Evolutionary conservation across 2,797 vertebrate species (phyloP).

Genomic region (Cygnus olor): DNA sequence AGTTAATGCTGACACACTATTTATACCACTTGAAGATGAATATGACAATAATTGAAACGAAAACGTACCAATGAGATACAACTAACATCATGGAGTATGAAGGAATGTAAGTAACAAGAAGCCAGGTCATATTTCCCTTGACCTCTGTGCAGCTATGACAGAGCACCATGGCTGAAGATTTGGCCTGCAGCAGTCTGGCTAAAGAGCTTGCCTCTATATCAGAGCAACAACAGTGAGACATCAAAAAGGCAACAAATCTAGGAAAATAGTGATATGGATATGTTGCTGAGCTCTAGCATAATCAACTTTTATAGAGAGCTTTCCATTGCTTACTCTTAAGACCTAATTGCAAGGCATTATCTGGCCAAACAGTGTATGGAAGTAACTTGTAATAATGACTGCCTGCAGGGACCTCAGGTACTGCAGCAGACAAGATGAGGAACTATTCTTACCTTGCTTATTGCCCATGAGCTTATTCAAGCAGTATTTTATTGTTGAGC

Average conservation of each 20-base stretch:
- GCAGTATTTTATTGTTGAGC: slow-evolving; percentile 9
- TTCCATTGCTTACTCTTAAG: slow-evolving; percentile 19
- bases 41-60: neutral
- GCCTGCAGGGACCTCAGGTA: slow-evolving; percentile 9
- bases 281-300: neutral
- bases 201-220: slow-evolving; percentile 31
- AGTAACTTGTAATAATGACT: slow-evolving; percentile 15
- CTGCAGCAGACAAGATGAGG: slow-evolving; percentile 22
- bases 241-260: slow-evolving; percentile 26
- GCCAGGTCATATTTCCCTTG: neutral
- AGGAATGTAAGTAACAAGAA: neutral
- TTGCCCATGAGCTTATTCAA: slow-evolving; percentile 30
- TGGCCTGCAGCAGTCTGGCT: neutral
- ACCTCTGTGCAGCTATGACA: neutral
- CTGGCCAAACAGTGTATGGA: slow-evolving; percentile 42
- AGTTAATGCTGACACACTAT: neutral
- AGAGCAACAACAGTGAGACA: neutral
- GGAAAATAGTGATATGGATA: neutral
- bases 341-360: slow-evolving; percentile 57
- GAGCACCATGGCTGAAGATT: neutral
- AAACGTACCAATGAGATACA: neutral
- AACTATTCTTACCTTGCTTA: neutral
- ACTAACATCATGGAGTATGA: neutral
- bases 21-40: neutral
- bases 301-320: slow-evolving; percentile 50